Base-by-base conservation (phyloP, 2,113 vertebrate genomes). In the Danionella cerebrum region DNA sequence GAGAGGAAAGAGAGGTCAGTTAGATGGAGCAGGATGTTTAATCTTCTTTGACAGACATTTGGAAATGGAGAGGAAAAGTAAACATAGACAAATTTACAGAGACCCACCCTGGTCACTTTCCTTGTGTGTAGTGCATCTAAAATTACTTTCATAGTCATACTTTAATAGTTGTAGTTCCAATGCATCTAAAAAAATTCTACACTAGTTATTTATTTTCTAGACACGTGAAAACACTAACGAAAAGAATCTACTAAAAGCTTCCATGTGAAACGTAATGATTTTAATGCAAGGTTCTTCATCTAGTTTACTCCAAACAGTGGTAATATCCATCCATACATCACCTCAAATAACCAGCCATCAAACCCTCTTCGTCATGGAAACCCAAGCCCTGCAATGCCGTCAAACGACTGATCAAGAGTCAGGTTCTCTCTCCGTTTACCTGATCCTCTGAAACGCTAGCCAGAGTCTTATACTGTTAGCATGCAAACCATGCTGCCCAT, bases 351-450 rank as follows among this genome's bases (percentile, higher is more conserved):
- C 51, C 1, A 16, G 41, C 67, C 13, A 44, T 66, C 27, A 62
- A 70, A 64, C 51, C 51, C 62, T 64, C 27, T 36, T n/a, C 53
- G 58, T 36, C 38, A 31, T 50, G 54, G 71, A 74, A 75, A 79
- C 62, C 45, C 35, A 48, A 79, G 47, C 65, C 58, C 35, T 54
- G 39, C 50, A 33, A 47, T 60, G 41, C 19, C 2, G 29, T 70
- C 41, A 57, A 35, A 22, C 44, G 72, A 76, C 65, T 64, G 27
- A 31, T 2, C 55, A 19, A 29, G 44, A 64, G 11, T 42, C 8
- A 71, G 54, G 25, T 68, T 57, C 48, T 27, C 54, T 60, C 24
- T 47, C 48, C 27, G 36, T 67, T 47, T 29, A 41, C 11, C 36
- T 29, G 42, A 21, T 19, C 52, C 18, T 22, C 73, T 57, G 19